These are phyloP conservation scores for Piezodorus guildinii DNA, from an alignment of 1,140 invertebrate species.

Conservation along the genomic window DNA sequence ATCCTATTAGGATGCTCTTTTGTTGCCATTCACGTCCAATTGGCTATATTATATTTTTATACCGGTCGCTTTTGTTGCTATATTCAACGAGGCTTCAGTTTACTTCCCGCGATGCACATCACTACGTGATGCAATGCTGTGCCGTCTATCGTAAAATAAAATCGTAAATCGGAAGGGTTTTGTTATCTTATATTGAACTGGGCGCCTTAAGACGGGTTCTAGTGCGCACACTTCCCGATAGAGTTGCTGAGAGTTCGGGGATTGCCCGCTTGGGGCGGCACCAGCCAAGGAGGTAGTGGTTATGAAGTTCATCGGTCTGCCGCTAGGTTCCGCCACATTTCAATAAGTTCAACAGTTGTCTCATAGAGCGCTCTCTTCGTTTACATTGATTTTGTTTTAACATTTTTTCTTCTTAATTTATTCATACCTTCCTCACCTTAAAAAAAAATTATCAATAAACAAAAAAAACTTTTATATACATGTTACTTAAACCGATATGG, in stretches of 20 bases:
- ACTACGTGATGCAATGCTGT: too few relatives aligned
- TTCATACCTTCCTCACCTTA: background rate
- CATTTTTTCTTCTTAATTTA: too few relatives aligned
- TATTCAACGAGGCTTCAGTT: background rate
- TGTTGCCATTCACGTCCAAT: conserved; percentile 8
- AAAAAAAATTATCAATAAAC: too few relatives aligned
- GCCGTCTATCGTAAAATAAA: too few relatives aligned
- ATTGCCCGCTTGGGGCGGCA: background rate
- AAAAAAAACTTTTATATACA: too few relatives aligned
- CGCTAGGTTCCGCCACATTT: background rate
- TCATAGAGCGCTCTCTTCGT: background rate
- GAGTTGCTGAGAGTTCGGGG: background rate
- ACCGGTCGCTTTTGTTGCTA: background rate
- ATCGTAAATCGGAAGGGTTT: too few relatives aligned
- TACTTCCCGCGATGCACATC: background rate
- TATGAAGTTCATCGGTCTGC: background rate
- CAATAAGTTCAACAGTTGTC: too few relatives aligned
- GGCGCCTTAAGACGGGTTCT: too few relatives aligned
- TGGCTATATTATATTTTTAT: conserved; percentile 4
- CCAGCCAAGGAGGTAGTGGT: background rate
- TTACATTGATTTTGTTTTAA: too few relatives aligned
- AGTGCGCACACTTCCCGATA: background rate
- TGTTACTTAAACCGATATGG: too few relatives aligned
- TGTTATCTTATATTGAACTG: too few relatives aligned
- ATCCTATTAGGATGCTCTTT: conserved; percentile 12